phyloP scores from a whole-genome alignment of 2,797 vertebrate species.

The Hirundo rustica region DNA sequence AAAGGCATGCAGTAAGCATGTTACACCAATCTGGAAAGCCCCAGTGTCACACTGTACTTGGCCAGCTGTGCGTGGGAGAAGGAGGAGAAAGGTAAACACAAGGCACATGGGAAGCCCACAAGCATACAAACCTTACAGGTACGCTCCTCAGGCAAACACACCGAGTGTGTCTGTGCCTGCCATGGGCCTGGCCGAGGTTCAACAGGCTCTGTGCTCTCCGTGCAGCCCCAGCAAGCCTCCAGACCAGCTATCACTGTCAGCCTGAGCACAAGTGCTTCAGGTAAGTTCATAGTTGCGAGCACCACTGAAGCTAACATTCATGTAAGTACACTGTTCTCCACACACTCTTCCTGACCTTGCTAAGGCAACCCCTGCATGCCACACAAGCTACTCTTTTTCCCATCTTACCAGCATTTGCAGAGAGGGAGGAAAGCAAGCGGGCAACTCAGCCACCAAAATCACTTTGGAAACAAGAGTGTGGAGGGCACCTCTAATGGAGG shows the following conservation, averaged over 20 bases:
- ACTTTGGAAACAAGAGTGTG: not conserved
- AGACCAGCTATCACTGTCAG: not conserved
- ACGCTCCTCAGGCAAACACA: not conserved
- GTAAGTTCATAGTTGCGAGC: not conserved
- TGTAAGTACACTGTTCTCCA: not conserved
- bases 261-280: not conserved
- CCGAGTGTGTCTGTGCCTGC: fast-evolving
- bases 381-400: not conserved
- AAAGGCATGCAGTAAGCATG: not conserved
- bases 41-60: not conserved
- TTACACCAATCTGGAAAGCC: not conserved
- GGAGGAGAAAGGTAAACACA: slow-evolving; percentile 1
- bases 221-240: not conserved
- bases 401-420: not conserved
- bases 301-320: not conserved
- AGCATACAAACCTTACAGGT: not conserved
- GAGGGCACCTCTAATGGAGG: not conserved
- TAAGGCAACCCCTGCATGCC: fast-evolving
- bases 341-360: not conserved
- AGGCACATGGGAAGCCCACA: not conserved
- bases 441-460: not conserved
- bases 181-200: not conserved
- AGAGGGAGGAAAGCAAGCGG: not conserved
- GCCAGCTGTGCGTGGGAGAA: not conserved
- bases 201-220: not conserved